Base-by-base conservation (phyloP, 2,113 vertebrate genomes). In the Zingel zingel region DNA sequence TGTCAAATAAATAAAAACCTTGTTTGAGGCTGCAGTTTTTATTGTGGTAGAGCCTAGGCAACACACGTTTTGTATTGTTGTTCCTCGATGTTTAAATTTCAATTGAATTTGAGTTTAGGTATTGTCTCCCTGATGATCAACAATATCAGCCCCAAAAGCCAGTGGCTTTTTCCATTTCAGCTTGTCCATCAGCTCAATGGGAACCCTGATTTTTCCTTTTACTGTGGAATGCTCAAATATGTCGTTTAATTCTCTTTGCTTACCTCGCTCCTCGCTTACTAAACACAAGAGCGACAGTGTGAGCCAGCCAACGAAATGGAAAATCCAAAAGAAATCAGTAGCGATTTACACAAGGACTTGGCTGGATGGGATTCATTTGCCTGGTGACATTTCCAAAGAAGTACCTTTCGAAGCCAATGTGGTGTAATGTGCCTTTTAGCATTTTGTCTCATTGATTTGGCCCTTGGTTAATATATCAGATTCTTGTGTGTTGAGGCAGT, bases 371-470 rank as follows among this genome's bases (percentile, higher is more conserved):
- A 91, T 86, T 88, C 81, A 92, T 93, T 94, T 94, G 89, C 88
- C 77, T 88, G 0, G 56, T 93, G 93, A 91, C 91, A 92, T 94
- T 93, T 94, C 81, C 91, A 85, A 84, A 93, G 90, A 83, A 88
- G 82, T 81, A 82, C 82, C 64, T 79, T 85, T 92, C 76, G 33
- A 85, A 88, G 78, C 89, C 88, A 85, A 47, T 77, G 83, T 51
- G 79, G 86, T 93, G 91, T 92, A 91, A 92, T 92, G 90, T 88
- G 90, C 90, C 85, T 92, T 92, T 92, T 92, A 93, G 86, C 91
- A 92, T 90, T 94, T 86, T 61, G 54, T 88, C 82, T 83, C 79
- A 94, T 93, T 88, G 90, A 93, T 94, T 90, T 80, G 71, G 88
- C 86, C 86, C 89, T 77, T 67, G 89, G 89, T 94, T 93, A 94